Conservation (phyloP, 2,113 vertebrate species). For the Anseranas semipalmata region DNA sequence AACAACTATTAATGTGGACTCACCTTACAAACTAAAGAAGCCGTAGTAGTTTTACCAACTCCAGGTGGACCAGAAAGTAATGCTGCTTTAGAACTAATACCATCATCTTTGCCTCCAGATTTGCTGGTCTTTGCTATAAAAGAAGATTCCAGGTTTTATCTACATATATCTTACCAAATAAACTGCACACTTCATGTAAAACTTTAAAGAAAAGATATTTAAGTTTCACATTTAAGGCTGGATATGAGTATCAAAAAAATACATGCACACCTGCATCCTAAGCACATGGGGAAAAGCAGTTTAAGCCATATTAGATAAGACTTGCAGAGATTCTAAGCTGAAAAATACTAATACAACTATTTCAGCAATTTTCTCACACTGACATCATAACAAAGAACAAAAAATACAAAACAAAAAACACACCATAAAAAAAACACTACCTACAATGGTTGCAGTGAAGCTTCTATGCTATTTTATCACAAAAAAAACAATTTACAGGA, state of each 20-base stretch:
- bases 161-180: not conserved
- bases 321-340: not conserved
- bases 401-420: not conserved
- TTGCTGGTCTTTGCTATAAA: conserved; percentile 78
- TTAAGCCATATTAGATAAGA: not conserved
- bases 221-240: not conserved
- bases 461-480: not conserved
- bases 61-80: conserved; percentile 96
- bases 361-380: not conserved
- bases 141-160: not conserved
- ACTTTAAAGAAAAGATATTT: no score
- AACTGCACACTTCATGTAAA: not conserved
- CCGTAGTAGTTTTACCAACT: conserved; percentile 97
- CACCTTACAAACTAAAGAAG: conserved; percentile 94
- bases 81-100: conserved; percentile 88
- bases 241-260: not conserved
- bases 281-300: not conserved
- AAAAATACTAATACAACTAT: not conserved
- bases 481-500: not conserved
- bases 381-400: not conserved
- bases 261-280: not conserved
- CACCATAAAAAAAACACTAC: not conserved
- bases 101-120: conserved; percentile 87
- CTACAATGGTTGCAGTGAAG: rapidly evolving
- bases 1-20: conserved; percentile 20